Evolutionary conservation across 2,888 invertebrate species (phyloP), one percentile per base, ranked within the genome.

Genomic region (Epistrophe eligans): DNA sequence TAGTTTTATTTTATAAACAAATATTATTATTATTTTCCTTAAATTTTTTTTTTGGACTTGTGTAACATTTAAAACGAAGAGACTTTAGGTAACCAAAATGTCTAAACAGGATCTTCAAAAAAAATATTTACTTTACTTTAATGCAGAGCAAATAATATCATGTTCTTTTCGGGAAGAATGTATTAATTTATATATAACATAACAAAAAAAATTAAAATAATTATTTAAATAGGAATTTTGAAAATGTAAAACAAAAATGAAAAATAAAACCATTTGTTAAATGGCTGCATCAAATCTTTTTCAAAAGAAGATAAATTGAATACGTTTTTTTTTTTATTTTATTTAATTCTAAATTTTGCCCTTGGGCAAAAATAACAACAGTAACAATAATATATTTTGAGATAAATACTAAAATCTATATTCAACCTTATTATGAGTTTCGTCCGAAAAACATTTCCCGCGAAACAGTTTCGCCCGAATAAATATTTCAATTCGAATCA

Each of bases 1-100:
- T 76, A 71, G 48, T 84, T 58, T 80, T 58, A 79, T 73, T 72
- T 77, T 62, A 66, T 58, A 74, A 67, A 70, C 60, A 60, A 57
- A 50, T 17, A 72, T 57, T 71, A 15, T 48, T 48, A 64, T 72
- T 38, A 19, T 64, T 79, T n/a, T 79, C 62, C 43, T 43, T 70
- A 35, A 67, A n/a, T n/a, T 40, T 62, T 64, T 67, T 32, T 48
- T 57, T 79, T 28, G 40, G 38, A 66, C 60, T 70, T 60, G 24
- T 76, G 62, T 28, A 24, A 70, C 10, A 50, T 57, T 55, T 43
- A 6, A 58, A 71, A n/a, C n/a, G 19, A 28, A 72, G 43, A 79
- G 9, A 58, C 45, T 58, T n/a, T 17, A 72, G 57, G 15, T 43
- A 13, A 62, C 4, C 10, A 48, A n/a, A 24, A 17, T 32, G 28